Evolutionary conservation across 2,113 vertebrate species (phyloP).

Genomic region (Eretmodus cyanostictus): DNA sequence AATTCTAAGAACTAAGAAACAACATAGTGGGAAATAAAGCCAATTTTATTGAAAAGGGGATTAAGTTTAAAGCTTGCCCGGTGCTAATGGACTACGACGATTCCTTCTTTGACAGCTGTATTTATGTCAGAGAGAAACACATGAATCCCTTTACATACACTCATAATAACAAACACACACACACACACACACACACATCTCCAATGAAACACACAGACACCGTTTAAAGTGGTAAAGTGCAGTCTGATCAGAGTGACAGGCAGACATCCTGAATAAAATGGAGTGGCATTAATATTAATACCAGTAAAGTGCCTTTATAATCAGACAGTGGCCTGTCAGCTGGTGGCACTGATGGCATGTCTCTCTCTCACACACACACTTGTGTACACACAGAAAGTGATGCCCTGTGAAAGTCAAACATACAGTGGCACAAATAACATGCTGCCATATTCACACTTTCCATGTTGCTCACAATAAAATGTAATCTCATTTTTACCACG

Average conservation of each 20-base stretch:
- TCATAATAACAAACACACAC: background rate
- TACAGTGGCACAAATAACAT: background rate
- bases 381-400: conserved; percentile 4
- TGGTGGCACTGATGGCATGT: conserved; percentile 56
- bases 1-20: background rate
- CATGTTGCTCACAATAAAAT: background rate
- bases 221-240: conserved; percentile 69
- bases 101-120: conserved; percentile 40
- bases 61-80: conserved; percentile 13
- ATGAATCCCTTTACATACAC: conserved; percentile 23
- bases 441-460: background rate
- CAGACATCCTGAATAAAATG: conserved; percentile 76
- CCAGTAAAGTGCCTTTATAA: conserved; percentile 76
- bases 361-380: conserved; percentile 22
- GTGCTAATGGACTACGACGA: conserved; percentile 53
- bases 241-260: conserved; percentile 69
- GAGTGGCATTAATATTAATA: conserved; percentile 81
- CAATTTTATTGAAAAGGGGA: conserved; percentile 5
- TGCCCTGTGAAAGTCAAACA: conserved; percentile 11
- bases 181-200: conserved; percentile 24
- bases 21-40: background rate
- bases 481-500: background rate
- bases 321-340: conserved; percentile 73
- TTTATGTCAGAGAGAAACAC: conserved; percentile 34
- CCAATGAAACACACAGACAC: conserved; percentile 50